phyloP scores from a whole-genome alignment of 2,113 vertebrate genomes.

The Martes martes region DNA sequence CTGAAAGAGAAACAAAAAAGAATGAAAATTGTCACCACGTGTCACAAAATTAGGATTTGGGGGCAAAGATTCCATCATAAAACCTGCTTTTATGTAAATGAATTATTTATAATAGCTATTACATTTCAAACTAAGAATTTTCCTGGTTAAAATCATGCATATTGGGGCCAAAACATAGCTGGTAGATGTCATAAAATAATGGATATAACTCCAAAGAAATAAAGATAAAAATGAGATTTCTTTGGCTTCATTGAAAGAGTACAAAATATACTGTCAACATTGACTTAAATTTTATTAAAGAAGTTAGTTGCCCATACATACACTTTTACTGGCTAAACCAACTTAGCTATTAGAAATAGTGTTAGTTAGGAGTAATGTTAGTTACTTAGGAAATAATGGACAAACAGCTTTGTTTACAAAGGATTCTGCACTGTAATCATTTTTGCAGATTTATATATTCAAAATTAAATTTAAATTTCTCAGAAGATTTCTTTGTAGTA shows the following conservation, averaged over 20 bases:
- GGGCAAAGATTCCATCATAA: not conserved
- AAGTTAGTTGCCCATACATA: not conserved
- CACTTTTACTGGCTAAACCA: not conserved
- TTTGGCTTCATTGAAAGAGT: not conserved
- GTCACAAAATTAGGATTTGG: not conserved
- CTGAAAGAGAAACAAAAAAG: not conserved
- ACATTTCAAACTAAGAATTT: not conserved
- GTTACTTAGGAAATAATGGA: not conserved
- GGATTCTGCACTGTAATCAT: not conserved
- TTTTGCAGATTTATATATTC: not conserved
- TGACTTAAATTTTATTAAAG: not conserved
- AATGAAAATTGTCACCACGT: not conserved
- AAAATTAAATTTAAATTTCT: not conserved
- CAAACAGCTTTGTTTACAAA: not conserved
- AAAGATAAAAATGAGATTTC: not conserved
- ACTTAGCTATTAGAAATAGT: not conserved
- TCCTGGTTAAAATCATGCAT: not conserved
- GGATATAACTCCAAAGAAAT: not conserved
- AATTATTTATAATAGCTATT: not conserved
- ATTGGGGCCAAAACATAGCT: not conserved
- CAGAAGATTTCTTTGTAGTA: not conserved
- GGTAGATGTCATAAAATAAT: not conserved
- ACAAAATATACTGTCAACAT: not conserved
- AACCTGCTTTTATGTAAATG: not conserved
- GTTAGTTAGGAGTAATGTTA: not conserved